These are phyloP conservation scores for Heliconius congener DNA, from an alignment of 1,140 invertebrate species.

Conservation along the genomic window DNA sequence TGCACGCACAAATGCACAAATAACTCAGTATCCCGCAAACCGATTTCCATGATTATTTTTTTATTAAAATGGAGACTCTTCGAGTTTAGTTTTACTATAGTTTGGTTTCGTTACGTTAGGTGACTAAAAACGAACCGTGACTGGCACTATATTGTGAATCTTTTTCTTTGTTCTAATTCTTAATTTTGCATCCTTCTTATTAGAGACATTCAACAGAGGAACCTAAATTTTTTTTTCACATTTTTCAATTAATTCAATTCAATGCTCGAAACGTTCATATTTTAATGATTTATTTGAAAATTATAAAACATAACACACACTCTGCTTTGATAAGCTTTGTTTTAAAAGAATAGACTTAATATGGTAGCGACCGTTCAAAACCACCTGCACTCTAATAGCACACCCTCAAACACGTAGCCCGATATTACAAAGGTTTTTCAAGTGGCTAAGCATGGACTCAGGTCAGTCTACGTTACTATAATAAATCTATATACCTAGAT, in stretches of 20 bases:
- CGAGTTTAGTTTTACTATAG: too few relatives aligned
- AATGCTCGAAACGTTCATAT: background rate
- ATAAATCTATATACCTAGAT: background rate
- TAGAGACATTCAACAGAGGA: too few relatives aligned
- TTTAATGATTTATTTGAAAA: background rate
- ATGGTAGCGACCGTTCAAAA: background rate
- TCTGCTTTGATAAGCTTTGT: background rate
- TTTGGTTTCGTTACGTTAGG: too few relatives aligned
- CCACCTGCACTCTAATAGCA: constrained; percentile 6
- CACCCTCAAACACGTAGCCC: constrained; percentile 11
- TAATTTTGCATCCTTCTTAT: too few relatives aligned
- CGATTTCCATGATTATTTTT: too few relatives aligned
- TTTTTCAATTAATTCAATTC: background rate
- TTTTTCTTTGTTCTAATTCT: too few relatives aligned
- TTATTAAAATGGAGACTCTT: too few relatives aligned
- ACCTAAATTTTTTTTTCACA: too few relatives aligned
- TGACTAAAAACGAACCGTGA: too few relatives aligned
- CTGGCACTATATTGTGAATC: too few relatives aligned
- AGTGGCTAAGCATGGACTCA: constrained; percentile 10
- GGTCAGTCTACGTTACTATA: constrained; percentile 3
- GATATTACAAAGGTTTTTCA: constrained; percentile 12
- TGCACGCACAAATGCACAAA: too few relatives aligned
- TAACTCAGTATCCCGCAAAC: too few relatives aligned
- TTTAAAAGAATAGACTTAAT: background rate
- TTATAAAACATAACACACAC: background rate